Base-by-base conservation (phyloP, 2,797 vertebrate genomes). In the Karalla daura region DNA sequence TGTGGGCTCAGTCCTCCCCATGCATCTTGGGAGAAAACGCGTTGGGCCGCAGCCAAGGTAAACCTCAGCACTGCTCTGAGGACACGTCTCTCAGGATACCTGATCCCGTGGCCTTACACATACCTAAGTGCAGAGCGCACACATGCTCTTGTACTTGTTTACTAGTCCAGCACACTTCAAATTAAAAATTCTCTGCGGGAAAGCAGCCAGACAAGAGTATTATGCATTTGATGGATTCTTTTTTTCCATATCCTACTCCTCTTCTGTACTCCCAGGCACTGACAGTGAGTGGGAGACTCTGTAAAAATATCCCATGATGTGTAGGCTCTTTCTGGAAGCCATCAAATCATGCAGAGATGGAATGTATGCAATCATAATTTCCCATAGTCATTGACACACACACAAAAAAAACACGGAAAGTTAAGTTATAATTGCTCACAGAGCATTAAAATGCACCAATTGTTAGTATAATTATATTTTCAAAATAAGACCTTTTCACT, bases 241-340 rank as follows among this genome's bases (percentile, higher is more conserved):
- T 76, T 62, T 76, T 63, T 74, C 65, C 49, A 70, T 74, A 58
- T 74, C 63, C 69, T 70, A 44, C 67, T 74, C 71, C 69, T 82
- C 73, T 70, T 75, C 59, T 70, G 44, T 35, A 60, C 80, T 89
- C 72, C 49, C 52, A 67, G 74, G 74, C 77, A 63, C 54, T 83
- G 80, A 71, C 79, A 83, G 78, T 47, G 74, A 80, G 88, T 86
- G 86, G 83, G 87, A 85, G 80, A 88, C 50, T 66, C 43, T 56
- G 69, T 69, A 78, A 81, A 88, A 85, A 83, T 79, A 85, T 76
- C 53, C 21, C 44, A 43, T 67, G 74, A 94, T 41, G 93, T 95
- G 94, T 94, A 95, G 80, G 93, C 94, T 88, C 93, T 84, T 93
- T 91, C 94, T 83, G 77, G 68, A 81, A 83, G 81, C 66, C 63